Conservation (phyloP, 1,140 invertebrate species). For the Doryteuthis pealeii region DNA sequence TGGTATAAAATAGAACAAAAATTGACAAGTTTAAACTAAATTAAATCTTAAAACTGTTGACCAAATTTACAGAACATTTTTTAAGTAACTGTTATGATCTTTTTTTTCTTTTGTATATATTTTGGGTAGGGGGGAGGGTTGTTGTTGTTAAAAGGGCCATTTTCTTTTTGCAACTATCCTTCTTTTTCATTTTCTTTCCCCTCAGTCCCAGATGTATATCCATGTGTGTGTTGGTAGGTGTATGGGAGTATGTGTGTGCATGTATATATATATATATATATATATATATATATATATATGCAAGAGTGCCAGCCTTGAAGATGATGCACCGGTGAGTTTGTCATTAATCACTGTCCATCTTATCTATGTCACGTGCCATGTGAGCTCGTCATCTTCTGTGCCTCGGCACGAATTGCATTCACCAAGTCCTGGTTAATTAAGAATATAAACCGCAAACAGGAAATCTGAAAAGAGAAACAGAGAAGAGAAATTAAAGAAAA, state of each 20-base stretch:
- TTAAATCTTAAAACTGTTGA: too few relatives aligned
- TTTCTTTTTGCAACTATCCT: too few relatives aligned
- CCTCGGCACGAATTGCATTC: conserved; percentile 79
- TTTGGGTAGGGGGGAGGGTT: too few relatives aligned
- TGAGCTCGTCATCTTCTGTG: conserved; percentile 64
- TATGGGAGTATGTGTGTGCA: background rate
- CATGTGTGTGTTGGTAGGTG: background rate
- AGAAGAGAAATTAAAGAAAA: too few relatives aligned
- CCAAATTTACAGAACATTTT: too few relatives aligned
- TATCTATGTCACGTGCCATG: background rate
- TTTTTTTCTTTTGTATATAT: too few relatives aligned
- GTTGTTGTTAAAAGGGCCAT: too few relatives aligned
- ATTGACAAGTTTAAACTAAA: too few relatives aligned
- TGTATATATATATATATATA: background rate
- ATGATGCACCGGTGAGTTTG: background rate
- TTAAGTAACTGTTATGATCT: too few relatives aligned
- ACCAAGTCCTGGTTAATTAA: conserved; percentile 90
- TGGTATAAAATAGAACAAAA: too few relatives aligned
- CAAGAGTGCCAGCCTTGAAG: background rate
- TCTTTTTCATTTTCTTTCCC: too few relatives aligned
- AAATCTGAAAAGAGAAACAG: conserved; percentile 68
- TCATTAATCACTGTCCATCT: background rate
- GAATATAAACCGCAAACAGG: conserved; percentile 87
- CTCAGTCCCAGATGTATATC: background rate
- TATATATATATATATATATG: background rate